A percentile compares a stretch with the other conserved stretches of the same genome.
Evolutionary conservation across 2,888 invertebrate genomes (phyloP).

Genomic region (Tachystola acroxantha): DNA sequence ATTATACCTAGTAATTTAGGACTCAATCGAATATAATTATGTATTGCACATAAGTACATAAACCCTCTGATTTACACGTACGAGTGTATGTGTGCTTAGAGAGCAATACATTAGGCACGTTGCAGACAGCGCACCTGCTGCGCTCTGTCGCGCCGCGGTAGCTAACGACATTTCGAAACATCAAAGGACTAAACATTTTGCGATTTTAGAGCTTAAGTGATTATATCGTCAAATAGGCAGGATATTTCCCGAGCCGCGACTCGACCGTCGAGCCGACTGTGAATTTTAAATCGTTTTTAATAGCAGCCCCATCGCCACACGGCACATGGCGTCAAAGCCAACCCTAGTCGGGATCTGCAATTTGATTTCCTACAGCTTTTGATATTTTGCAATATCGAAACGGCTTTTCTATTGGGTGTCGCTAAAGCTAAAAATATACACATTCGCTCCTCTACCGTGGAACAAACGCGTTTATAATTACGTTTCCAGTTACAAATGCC

Average conservation of each 20-base stretch:
- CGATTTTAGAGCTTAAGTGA: slow-evolving; percentile 51
- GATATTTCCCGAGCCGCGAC: slow-evolving; percentile 42
- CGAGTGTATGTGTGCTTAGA: neutral
- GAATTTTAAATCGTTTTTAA: slow-evolving; percentile 76
- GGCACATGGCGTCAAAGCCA: slow-evolving; percentile 43
- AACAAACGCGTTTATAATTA: slow-evolving; percentile 55
- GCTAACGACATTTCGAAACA: slow-evolving; percentile 45
- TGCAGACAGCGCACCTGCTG: slow-evolving; percentile 15
- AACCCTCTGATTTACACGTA: no score
- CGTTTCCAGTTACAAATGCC: slow-evolving; percentile 53
- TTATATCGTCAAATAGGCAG: slow-evolving; percentile 62
- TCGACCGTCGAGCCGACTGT: slow-evolving; percentile 63
- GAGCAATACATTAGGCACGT: slow-evolving; percentile 5
- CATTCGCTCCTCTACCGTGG: slow-evolving; percentile 29
- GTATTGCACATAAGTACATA: no score
- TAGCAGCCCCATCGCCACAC: slow-evolving; percentile 36
- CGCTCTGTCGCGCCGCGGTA: slow-evolving; percentile 7
- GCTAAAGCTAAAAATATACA: slow-evolving; percentile 19
- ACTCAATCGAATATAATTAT: no score
- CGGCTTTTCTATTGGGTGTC: slow-evolving; percentile 10
- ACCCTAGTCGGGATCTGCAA: slow-evolving; percentile 40
- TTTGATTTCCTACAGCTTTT: slow-evolving; percentile 41
- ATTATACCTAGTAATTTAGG: no score
- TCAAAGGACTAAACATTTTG: slow-evolving; percentile 53
- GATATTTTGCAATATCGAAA: slow-evolving; percentile 6